Evolutionary conservation across 2,113 vertebrate species (phyloP).

Genomic region (Campylomormyrus numenius): DNA sequence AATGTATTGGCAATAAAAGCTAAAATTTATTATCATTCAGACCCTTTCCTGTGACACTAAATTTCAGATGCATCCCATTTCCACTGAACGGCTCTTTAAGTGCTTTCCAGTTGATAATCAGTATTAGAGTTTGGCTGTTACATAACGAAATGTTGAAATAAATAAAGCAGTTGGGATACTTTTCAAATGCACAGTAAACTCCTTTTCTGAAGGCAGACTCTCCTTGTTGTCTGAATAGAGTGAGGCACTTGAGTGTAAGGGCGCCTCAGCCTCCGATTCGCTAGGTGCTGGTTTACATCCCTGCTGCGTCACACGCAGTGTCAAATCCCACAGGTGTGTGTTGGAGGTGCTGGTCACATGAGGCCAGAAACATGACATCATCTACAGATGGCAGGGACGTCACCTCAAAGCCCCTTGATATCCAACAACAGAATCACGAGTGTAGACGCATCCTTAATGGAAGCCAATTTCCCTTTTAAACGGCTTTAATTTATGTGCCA

Average conservation of each 20-base stretch:
- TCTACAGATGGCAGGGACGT: neutral
- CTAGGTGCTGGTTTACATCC: neutral
- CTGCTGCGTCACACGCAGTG: neutral
- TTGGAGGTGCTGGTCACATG: neutral
- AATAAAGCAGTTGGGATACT: neutral
- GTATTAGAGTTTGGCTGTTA: neutral
- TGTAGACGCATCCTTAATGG: neutral
- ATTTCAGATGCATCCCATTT: neutral
- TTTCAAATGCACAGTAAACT: neutral
- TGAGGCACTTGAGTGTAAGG: neutral
- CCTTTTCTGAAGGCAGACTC: neutral
- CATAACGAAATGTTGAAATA: neutral
- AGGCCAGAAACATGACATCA: neutral
- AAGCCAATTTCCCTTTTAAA: neutral
- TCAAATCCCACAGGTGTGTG: neutral
- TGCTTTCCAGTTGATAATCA: neutral
- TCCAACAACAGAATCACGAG: neutral
- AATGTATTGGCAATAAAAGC: neutral
- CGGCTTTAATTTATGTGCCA: neutral
- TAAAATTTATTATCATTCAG: neutral
- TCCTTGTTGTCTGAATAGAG: neutral
- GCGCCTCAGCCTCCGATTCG: neutral
- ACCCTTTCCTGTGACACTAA: neutral
- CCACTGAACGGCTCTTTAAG: neutral
- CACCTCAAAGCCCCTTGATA: neutral